Percentiles rank a stretch among this genome's conserved stretches.
Evolutionary conservation across 1,140 invertebrate genomes (phyloP).

Genomic region (Monomorium pharaonis): DNA sequence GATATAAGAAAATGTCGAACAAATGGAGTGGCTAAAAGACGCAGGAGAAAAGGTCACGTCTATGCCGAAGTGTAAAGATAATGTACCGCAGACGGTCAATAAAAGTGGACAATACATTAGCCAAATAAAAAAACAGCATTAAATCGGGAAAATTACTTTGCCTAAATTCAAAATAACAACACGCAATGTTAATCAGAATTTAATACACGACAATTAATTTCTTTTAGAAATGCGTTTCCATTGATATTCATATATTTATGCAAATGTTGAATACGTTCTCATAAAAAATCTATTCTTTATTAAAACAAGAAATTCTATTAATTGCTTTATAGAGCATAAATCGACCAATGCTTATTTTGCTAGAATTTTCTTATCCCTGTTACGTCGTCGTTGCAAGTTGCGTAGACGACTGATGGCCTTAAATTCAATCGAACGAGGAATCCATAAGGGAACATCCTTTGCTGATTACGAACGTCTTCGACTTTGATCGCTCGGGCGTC

Average conservation of each 20-base stretch:
- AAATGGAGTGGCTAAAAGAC: slow-evolving; percentile 45
- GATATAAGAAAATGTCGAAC: slow-evolving; percentile 32
- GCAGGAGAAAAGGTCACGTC: slow-evolving; percentile 33
- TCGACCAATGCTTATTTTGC: slow-evolving; percentile 56
- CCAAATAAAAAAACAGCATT: background rate
- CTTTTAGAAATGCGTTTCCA: background rate
- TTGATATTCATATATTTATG: background rate
- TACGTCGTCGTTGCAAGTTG: slow-evolving; percentile 67
- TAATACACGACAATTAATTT: background rate
- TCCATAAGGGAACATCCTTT: slow-evolving; percentile 83
- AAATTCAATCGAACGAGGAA: slow-evolving; percentile 84
- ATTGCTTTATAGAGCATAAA: background rate
- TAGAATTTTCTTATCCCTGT: slow-evolving; percentile 61
- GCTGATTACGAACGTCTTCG: slow-evolving; percentile 77
- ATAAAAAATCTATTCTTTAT: too few relatives aligned
- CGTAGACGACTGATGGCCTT: slow-evolving; percentile 72
- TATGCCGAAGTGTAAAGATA: background rate
- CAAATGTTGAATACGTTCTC: background rate
- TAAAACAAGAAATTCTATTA: background rate
- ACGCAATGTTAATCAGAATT: background rate
- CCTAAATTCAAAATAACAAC: background rate
- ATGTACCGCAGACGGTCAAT: slow-evolving; percentile 5
- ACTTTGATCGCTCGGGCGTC: slow-evolving; percentile 83
- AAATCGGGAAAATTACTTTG: background rate
- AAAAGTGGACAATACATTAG: background rate